Evolutionary conservation across 2,888 invertebrate species (phyloP), one percentile per base, ranked within the genome.

Genomic region (Spatulosminthurus flaviceps): DNA sequence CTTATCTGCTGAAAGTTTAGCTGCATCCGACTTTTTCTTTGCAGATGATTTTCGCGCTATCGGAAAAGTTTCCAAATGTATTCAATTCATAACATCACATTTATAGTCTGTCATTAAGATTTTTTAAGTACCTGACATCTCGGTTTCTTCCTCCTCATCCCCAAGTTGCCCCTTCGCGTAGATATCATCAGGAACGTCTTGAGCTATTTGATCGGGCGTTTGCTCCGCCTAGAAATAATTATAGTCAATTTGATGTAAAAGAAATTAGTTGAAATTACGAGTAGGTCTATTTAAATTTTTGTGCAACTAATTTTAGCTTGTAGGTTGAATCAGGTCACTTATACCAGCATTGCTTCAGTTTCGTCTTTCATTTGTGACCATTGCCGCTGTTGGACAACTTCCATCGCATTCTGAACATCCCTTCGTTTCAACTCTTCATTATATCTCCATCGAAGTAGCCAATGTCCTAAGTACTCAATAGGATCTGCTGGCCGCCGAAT

Each of bases 401-500:
- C 85, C 51, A 85, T 71, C 2, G 84, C 83, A 76, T 85, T 82
- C 66, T 84, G 83, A 4, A 85, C 82, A 81, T 85, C 85, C 26
- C 82, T 76, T 41, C 83, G 67, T 60, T 85, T 85, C 80, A 85
- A 60, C 70, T 85, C 85, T 81, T 85, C 85, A 60, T 85, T 85
- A 79, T 85, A 85, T 24, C 84, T 67, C 85, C 85, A 85, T 2
- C 85, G 81, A 22, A 85, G 83, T 21, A 85, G 82, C 85, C 85
- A 85, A 72, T 85, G 85, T 34, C 84, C 85, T 75, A 85, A 77
- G 73, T 84, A 85, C 67, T 85, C 85, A 24, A 83, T 84, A 7
- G 85, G 84, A 42, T 84, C 84, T 13, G 84, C 80, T 1, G 85
- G 85, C 66, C 84, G 60, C 66, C 85, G 81, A 70, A 85, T 85